Evolutionary conservation across 2,888 invertebrate species (phyloP).

Genomic region (Axea sp.): DNA sequence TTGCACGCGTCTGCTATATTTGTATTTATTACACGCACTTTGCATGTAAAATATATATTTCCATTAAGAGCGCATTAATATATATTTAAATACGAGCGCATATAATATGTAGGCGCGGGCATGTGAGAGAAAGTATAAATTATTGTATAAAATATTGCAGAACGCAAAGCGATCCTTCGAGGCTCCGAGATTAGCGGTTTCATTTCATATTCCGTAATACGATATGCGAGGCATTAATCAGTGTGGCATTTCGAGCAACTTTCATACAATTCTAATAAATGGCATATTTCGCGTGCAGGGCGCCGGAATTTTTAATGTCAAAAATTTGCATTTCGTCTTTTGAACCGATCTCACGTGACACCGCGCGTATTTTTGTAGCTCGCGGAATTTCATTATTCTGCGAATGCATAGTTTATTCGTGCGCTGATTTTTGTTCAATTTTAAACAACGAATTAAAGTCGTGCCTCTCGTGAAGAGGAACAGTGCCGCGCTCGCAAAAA

Average conservation of each 20-base stretch:
- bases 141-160: no score
- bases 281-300: conserved; percentile 37
- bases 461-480: conserved; percentile 4
- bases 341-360: conserved; percentile 32
- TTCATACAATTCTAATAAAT: conserved; percentile 46
- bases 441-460: conserved; percentile 25
- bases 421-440: conserved; percentile 14
- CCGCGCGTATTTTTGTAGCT: conserved; percentile 8
- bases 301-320: conserved; percentile 42
- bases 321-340: conserved; percentile 42
- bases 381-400: conserved; percentile 15
- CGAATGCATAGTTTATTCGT: conserved; percentile 12
- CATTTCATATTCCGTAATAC: conserved; percentile 28
- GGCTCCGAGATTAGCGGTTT: conserved; percentile 30
- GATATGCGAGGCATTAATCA: conserved; percentile 42
- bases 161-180: no score
- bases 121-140: no score
- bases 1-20: not conserved
- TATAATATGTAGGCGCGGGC: no score
- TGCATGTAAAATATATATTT: conserved; percentile 5
- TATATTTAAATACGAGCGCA: not conserved
- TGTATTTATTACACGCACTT: conserved; percentile 12
- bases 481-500: no score
- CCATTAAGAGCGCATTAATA: conserved; percentile 7
- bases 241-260: conserved; percentile 39